Percentiles rank a stretch among this genome's conserved stretches.
Conservation (phyloP, 2,797 vertebrate genomes). For the Xenopus petersii region DNA sequence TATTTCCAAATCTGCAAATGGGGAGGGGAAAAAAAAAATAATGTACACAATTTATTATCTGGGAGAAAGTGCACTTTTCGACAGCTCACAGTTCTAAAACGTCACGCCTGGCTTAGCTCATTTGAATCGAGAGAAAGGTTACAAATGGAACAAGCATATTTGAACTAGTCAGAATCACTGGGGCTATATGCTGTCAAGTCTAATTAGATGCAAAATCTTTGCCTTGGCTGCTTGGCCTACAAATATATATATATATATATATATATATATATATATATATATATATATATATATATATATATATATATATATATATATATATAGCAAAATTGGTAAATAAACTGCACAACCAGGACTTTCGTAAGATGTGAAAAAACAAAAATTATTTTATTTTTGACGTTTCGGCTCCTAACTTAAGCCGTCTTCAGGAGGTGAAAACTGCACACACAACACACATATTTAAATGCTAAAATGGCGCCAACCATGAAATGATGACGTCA, state of each 20-base stretch:
- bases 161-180: constrained; percentile 28
- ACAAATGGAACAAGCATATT: constrained; percentile 36
- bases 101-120: constrained; percentile 43
- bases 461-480: too few relatives aligned
- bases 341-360: too few relatives aligned
- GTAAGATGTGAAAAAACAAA: too few relatives aligned
- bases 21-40: constrained; percentile 8
- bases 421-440: too few relatives aligned
- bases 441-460: too few relatives aligned
- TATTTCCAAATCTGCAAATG: constrained; percentile 25
- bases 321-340: too few relatives aligned
- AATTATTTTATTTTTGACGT: too few relatives aligned
- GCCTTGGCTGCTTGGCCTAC: constrained; percentile 35
- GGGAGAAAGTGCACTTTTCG: constrained; percentile 23
- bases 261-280: too few relatives aligned
- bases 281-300: too few relatives aligned
- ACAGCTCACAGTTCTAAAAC: constrained; percentile 33
- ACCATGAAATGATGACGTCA: too few relatives aligned
- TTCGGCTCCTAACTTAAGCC: too few relatives aligned
- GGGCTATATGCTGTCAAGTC: constrained; percentile 36
- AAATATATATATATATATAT: constrained; percentile 10
- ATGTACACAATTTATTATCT: constrained; percentile 26
- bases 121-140: constrained; percentile 42
- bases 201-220: constrained; percentile 36
- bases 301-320: too few relatives aligned